Evolutionary conservation across 2,888 invertebrate species (phyloP).

Genomic region (Aphidoletes aphidimyza): DNA sequence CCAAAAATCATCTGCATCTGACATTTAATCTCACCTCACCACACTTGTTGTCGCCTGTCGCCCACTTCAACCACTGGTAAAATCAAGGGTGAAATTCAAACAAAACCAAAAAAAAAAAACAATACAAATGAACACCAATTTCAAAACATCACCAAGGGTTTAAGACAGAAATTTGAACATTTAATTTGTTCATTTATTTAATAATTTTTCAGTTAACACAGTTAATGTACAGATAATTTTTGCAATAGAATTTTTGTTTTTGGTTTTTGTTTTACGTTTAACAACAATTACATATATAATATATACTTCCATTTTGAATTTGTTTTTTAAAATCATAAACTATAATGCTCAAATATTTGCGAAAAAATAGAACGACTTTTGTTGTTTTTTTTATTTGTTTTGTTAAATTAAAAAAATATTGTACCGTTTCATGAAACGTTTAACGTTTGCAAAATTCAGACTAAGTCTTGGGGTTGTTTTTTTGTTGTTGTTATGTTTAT

Average conservation of each 20-base stretch:
- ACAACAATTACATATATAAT: slow-evolving; percentile 33
- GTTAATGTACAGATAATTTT: slow-evolving; percentile 34
- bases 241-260: neutral
- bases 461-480: neutral
- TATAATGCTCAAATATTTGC: slow-evolving; percentile 22
- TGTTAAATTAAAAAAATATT: neutral
- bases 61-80: too few relatives aligned
- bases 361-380: too few relatives aligned
- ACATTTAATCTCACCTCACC: neutral
- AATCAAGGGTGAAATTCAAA: too few relatives aligned
- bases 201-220: neutral
- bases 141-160: neutral
- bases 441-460: slow-evolving; percentile 40
- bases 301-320: neutral
- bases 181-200: slow-evolving; percentile 13
- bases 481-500: neutral
- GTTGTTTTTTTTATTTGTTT: neutral
- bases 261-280: neutral
- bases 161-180: slow-evolving; percentile 45
- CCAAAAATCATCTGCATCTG: neutral
- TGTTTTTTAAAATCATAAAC: too few relatives aligned
- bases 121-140: neutral
- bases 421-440: slow-evolving; percentile 38
- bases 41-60: neutral
- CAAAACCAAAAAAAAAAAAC: too few relatives aligned